These are phyloP conservation scores for Thaumatotibia leucotreta DNA, from an alignment of 1,140 invertebrate species.

Conservation along the genomic window DNA sequence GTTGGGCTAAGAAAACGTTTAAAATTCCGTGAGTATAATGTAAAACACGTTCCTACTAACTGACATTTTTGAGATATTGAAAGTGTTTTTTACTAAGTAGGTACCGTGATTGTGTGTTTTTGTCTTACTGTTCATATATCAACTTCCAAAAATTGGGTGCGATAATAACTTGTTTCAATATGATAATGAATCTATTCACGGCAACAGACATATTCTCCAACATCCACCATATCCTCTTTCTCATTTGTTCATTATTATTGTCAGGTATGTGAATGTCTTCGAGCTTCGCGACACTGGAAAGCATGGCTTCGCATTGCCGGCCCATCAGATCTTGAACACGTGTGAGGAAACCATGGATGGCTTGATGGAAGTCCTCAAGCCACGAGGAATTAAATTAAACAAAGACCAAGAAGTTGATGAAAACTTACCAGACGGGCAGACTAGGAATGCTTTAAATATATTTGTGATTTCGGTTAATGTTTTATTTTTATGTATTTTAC, in stretches of 20 bases:
- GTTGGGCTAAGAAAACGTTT: constrained; percentile 81
- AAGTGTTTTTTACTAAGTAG: too few relatives aligned
- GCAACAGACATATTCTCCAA: too few relatives aligned
- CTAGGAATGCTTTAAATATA: background rate
- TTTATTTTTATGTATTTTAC: background rate
- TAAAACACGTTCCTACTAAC: background rate
- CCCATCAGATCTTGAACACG: constrained; percentile 81
- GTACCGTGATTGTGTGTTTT: too few relatives aligned
- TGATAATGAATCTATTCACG: too few relatives aligned
- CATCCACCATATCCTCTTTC: too few relatives aligned
- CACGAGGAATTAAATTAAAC: background rate
- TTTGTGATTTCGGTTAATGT: background rate
- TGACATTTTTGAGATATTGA: too few relatives aligned
- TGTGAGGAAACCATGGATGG: constrained; percentile 80
- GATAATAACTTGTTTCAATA: too few relatives aligned
- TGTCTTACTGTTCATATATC: too few relatives aligned
- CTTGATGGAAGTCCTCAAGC: constrained; percentile 38
- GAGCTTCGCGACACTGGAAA: constrained; percentile 77
- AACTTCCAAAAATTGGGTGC: too few relatives aligned
- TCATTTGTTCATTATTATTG: background rate
- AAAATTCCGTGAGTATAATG: constrained; percentile 65
- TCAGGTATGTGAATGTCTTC: constrained; percentile 24
- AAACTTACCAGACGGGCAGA: background rate
- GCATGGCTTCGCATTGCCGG: constrained; percentile 83
- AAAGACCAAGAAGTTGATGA: background rate